Evolutionary conservation across 2,888 invertebrate species (phyloP).

Genomic region (Eustalomyia histrio): DNA sequence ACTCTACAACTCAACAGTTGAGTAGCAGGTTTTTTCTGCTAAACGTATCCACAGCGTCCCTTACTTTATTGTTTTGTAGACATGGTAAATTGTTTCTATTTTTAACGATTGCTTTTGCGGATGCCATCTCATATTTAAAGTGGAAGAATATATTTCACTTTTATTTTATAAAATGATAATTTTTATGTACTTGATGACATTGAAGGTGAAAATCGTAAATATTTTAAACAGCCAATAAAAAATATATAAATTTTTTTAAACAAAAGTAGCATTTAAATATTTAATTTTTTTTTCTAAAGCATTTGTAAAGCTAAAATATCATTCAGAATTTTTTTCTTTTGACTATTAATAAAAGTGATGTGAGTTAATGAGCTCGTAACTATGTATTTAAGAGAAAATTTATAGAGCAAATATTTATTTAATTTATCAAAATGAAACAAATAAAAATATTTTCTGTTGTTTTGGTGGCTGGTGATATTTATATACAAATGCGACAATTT

Average conservation of each 20-base stretch:
- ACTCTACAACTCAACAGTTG: no score
- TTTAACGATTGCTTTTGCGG: no score
- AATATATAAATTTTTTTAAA: not conserved
- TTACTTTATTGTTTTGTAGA: no score
- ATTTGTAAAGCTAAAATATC: not conserved
- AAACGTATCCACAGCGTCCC: no score
- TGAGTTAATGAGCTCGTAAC: conserved; percentile 28
- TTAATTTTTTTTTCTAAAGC: not conserved
- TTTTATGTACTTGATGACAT: conserved; percentile 32
- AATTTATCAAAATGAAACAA: conserved; percentile 35
- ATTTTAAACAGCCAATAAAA: conserved; percentile 1
- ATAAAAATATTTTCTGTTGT: conserved; percentile 17
- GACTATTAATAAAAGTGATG: conserved; percentile 46
- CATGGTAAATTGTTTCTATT: no score
- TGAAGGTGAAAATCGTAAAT: conserved; percentile 45
- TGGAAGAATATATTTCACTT: not conserved
- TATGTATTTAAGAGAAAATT: conserved; percentile 43
- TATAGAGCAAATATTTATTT: conserved; percentile 37
- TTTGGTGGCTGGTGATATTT: not conserved
- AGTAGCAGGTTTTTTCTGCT: no score
- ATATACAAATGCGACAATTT: not conserved
- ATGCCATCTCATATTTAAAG: not conserved
- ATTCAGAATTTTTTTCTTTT: not conserved
- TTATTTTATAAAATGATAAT: not conserved
- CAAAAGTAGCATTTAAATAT: conserved; percentile 32